A percentile compares a stretch with the other conserved stretches of the same genome.
These are phyloP conservation scores for Typhlichthys eigenmanni DNA, from an alignment of 2,797 vertebrate species.

Conservation along the genomic window DNA sequence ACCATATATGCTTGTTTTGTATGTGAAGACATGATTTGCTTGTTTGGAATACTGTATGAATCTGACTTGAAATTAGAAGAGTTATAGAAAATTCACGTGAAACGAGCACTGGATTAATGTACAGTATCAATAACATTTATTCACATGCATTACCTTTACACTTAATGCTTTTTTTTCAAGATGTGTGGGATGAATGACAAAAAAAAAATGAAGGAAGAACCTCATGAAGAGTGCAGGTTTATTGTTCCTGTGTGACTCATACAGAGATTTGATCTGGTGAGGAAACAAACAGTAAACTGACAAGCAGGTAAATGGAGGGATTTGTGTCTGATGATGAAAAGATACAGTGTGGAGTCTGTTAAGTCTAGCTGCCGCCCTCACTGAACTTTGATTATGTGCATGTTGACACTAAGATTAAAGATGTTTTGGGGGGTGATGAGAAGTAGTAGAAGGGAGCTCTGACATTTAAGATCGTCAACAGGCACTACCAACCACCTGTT, in stretches of 20 bases:
- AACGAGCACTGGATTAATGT: too few relatives aligned
- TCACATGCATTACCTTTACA: not conserved
- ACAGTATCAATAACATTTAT: too few relatives aligned
- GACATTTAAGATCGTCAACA: slow-evolving; percentile 69
- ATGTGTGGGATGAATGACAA: slow-evolving; percentile 5
- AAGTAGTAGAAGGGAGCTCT: slow-evolving; percentile 66
- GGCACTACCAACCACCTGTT: slow-evolving; percentile 56
- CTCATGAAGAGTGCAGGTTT: slow-evolving; percentile 40
- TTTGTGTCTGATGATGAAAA: slow-evolving; percentile 48
- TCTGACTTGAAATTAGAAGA: too few relatives aligned
- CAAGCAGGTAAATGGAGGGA: slow-evolving; percentile 58
- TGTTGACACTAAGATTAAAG: slow-evolving; percentile 56
- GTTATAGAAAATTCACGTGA: too few relatives aligned
- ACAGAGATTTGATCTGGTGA: slow-evolving; percentile 50
- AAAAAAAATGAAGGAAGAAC: not conserved
- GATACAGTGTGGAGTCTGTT: slow-evolving; percentile 62
- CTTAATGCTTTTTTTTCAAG: not conserved
- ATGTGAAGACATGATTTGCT: too few relatives aligned
- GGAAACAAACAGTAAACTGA: slow-evolving; percentile 63
- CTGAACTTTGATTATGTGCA: slow-evolving; percentile 60
- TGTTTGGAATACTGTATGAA: too few relatives aligned
- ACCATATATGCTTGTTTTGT: too few relatives aligned
- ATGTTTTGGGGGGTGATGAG: slow-evolving; percentile 50
- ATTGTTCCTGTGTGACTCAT: slow-evolving; percentile 50
- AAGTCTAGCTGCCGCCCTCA: slow-evolving; percentile 53